phyloP scores from a whole-genome alignment of 2,888 invertebrate genomes.

The Leptopilina syphax region DNA sequence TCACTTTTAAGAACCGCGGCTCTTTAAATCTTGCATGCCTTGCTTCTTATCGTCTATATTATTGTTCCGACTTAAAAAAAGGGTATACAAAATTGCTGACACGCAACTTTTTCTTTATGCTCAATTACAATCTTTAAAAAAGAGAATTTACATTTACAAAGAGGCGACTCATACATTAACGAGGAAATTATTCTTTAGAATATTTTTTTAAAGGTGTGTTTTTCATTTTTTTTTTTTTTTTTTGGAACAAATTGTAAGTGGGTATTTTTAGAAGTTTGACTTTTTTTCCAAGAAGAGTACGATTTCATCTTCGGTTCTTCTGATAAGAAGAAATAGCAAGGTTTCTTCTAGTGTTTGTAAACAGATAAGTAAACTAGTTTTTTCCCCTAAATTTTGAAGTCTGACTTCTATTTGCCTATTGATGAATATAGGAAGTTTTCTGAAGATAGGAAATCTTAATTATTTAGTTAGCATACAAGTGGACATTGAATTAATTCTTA shows the following conservation, averaged over 20 bases:
- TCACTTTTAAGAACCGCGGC: conserved; percentile 45
- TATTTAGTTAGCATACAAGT: conserved; percentile 27
- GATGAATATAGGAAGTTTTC: no score
- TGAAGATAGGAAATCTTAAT: not conserved
- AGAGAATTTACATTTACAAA: conserved; percentile 3
- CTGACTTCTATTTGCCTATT: no score
- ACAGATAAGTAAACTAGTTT: no score
- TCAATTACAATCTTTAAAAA: not conserved
- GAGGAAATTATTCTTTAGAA: not conserved
- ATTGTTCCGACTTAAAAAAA: conserved; percentile 6
- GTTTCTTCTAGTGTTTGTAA: no score
- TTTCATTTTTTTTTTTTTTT: no score
- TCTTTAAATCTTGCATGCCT: conserved; percentile 63
- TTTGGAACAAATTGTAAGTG: no score
- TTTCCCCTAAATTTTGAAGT: no score
- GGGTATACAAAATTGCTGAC: not conserved
- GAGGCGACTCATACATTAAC: not conserved
- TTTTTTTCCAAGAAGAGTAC: no score
- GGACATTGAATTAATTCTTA: conserved; percentile 21
- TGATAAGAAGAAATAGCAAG: no score
- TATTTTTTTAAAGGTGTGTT: not conserved
- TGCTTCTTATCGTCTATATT: conserved; percentile 47
- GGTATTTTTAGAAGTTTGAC: no score
- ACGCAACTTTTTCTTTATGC: conserved; percentile 10
- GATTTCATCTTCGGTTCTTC: no score